These are phyloP conservation scores for Autographa gamma DNA, from an alignment of 2,888 invertebrate genomes.

Conservation along the genomic window DNA sequence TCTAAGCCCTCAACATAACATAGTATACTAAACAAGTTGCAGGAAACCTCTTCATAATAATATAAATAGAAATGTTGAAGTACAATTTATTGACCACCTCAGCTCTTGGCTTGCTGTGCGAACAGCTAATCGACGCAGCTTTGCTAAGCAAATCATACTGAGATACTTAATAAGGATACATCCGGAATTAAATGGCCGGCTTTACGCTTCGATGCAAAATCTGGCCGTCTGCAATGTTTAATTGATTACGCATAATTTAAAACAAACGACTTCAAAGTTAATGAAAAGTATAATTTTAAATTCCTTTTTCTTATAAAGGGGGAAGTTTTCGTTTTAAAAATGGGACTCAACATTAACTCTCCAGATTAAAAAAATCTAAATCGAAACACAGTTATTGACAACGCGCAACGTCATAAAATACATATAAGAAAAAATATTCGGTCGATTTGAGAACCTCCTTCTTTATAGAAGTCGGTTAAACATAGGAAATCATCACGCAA, in stretches of 20 bases:
- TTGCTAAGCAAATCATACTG: slow-evolving; percentile 37
- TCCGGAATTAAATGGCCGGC: slow-evolving; percentile 17
- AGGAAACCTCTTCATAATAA: background rate
- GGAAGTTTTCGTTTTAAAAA: background rate
- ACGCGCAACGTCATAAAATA: no score
- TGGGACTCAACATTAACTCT: no score
- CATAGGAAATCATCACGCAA: background rate
- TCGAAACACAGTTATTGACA: no score
- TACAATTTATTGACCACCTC: slow-evolving; percentile 34
- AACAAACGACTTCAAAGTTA: background rate
- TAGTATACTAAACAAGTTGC: background rate
- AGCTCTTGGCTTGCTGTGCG: slow-evolving; percentile 29
- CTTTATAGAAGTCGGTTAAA: background rate
- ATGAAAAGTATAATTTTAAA: background rate
- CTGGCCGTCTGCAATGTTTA: background rate
- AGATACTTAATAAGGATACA: slow-evolving; percentile 17
- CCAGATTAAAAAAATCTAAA: no score
- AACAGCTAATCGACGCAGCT: slow-evolving; percentile 44
- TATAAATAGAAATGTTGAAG: background rate
- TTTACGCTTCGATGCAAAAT: slow-evolving; percentile 21
- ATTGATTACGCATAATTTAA: background rate
- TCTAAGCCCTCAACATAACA: background rate
- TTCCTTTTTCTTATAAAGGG: background rate
- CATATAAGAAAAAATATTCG: background rate
- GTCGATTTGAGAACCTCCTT: background rate